Conservation (phyloP, 2,113 vertebrate genomes). For the Morone saxatilis region DNA sequence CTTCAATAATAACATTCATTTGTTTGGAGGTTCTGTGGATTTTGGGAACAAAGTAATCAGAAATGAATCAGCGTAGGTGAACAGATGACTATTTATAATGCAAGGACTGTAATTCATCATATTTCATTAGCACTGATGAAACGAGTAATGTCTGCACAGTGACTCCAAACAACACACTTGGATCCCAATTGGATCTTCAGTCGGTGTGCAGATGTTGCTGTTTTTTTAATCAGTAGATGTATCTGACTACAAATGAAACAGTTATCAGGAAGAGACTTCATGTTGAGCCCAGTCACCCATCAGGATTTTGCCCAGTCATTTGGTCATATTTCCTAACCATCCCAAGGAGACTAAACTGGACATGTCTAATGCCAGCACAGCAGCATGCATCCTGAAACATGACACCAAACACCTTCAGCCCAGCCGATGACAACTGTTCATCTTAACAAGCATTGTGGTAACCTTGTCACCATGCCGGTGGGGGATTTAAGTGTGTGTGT, state of each 20-base stretch:
- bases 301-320: constrained; percentile 23
- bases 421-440: constrained; percentile 75
- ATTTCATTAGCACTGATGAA: neutral
- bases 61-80: neutral
- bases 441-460: constrained; percentile 71
- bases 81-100: neutral
- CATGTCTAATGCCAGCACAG: constrained; percentile 42
- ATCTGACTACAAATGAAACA: neutral
- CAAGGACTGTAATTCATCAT: neutral
- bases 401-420: constrained; percentile 59
- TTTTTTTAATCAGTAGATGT: neutral
- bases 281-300: neutral
- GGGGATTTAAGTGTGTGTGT: constrained; percentile 42
- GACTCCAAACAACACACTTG: neutral
- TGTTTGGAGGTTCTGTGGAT: too few species aligned
- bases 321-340: constrained; percentile 19
- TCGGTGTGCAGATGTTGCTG: neutral
- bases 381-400: constrained; percentile 61
- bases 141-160: neutral
- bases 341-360: constrained; percentile 45
- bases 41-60: neutral
- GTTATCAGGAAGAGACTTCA: neutral
- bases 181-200: neutral
- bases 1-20: too few species aligned
- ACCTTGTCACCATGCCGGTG: constrained; percentile 59